These are phyloP conservation scores for Budorcas taxicolor DNA, from an alignment of 2,113 vertebrate species.

Conservation along the genomic window DNA sequence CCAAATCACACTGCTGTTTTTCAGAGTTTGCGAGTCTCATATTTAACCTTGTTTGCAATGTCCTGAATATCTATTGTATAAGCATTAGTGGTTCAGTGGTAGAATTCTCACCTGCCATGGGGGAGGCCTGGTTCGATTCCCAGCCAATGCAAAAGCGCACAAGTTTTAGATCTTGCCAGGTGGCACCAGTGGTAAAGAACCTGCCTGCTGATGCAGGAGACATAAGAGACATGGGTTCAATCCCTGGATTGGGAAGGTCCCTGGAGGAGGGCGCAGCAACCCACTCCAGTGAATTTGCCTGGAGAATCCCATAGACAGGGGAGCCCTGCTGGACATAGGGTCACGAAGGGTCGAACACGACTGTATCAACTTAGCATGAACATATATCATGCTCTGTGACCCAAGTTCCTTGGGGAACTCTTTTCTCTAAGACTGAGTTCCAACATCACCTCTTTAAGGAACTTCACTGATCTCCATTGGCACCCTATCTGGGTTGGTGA, in stretches of 20 bases:
- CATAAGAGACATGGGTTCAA: not conserved
- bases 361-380: not conserved
- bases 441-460: not conserved
- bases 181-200: not conserved
- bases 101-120: not conserved
- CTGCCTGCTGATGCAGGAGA: not conserved
- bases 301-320: not conserved
- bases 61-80: not conserved
- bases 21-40: not conserved
- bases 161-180: not conserved
- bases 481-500: too few relatives aligned
- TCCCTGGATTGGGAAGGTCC: not conserved
- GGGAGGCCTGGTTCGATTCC: not conserved
- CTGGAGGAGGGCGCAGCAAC: not conserved
- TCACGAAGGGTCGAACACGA: rapidly evolving
- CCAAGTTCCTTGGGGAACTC: not conserved
- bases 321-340: not conserved
- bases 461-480: not conserved
- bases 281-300: not conserved
- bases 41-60: not conserved
- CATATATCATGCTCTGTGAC: not conserved
- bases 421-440: not conserved
- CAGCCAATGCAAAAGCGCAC: not conserved
- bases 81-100: not conserved
- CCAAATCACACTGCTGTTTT: not conserved